phyloP scores from a whole-genome alignment of 1,140 invertebrate species.

The Kradibia gibbosae region DNA sequence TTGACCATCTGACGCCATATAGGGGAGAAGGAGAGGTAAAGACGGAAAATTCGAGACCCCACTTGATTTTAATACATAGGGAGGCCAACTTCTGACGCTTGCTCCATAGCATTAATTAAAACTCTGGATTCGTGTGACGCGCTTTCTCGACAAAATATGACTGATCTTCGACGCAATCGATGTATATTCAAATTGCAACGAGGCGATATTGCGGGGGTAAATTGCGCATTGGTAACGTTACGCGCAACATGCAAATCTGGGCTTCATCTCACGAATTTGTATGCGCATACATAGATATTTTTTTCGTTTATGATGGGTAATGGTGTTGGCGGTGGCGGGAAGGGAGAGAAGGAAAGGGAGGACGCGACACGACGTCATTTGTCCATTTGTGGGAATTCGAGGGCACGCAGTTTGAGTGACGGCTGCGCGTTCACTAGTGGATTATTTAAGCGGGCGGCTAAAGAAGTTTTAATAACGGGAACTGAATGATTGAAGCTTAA shows the following conservation, averaged over 20 bases:
- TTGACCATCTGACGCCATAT: conserved; percentile 25
- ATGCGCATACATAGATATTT: too few species aligned
- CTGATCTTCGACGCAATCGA: conserved; percentile 21
- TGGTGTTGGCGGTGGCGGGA: too few species aligned
- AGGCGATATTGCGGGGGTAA: background rate
- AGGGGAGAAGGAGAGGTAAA: background rate
- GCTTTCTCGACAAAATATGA: background rate
- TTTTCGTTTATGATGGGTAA: too few species aligned
- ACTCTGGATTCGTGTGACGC: background rate
- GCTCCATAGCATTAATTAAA: conserved; percentile 24
- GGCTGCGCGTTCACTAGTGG: background rate
- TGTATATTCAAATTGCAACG: background rate
- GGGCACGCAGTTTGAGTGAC: conserved; percentile 10
- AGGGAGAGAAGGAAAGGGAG: too few species aligned
- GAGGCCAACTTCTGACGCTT: background rate
- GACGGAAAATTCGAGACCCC: conserved; percentile 23
- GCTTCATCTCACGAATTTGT: background rate
- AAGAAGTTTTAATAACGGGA: background rate
- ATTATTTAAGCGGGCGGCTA: background rate
- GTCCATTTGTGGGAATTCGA: conserved; percentile 19
- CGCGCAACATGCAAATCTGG: background rate
- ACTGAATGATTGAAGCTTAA: background rate
- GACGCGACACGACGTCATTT: background rate
- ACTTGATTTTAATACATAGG: conserved; percentile 25
- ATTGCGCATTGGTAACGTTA: background rate